Percentiles rank a stretch among this genome's conserved stretches.
Evolutionary conservation across 2,888 invertebrate genomes (phyloP).

Genomic region (Cloeon dipterum): DNA sequence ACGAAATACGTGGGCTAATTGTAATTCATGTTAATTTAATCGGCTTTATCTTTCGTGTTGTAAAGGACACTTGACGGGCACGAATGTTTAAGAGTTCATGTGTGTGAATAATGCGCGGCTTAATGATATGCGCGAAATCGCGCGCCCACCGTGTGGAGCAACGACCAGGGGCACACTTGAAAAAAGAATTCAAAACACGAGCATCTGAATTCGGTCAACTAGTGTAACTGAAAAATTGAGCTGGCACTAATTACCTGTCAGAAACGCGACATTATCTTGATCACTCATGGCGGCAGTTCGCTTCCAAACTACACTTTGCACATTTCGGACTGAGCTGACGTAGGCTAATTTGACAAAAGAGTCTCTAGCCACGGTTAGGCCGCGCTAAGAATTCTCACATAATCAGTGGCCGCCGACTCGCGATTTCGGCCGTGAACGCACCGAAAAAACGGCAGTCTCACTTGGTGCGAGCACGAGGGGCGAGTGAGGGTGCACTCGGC

Average conservation of each 20-base stretch:
- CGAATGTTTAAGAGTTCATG: not conserved
- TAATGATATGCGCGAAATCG: not conserved
- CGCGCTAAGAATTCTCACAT: slow-evolving; percentile 3
- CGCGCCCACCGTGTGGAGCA: not conserved
- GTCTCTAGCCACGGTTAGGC: slow-evolving; percentile 11
- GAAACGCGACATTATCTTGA: slow-evolving; percentile 78
- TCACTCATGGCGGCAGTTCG: slow-evolving; percentile 49
- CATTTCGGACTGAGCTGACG: slow-evolving; percentile 20
- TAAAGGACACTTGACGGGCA: not conserved
- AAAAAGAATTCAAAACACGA: too few species aligned
- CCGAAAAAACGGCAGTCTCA: too few species aligned
- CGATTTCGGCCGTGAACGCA: too few species aligned
- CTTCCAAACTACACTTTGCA: slow-evolving; percentile 25
- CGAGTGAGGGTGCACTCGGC: not conserved
- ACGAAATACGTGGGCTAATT: too few species aligned
- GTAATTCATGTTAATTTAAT: not conserved
- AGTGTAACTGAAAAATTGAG: not conserved
- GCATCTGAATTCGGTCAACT: not conserved
- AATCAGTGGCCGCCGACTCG: slow-evolving; percentile 1
- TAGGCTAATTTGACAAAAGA: slow-evolving; percentile 22
- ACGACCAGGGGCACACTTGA: not conserved
- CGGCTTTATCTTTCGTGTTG: not conserved
- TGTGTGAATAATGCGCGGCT: not conserved
- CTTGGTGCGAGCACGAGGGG: too few species aligned
- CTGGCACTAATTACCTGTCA: slow-evolving; percentile 45